These are phyloP conservation scores for Calephelis nemesis DNA, from an alignment of 1,140 invertebrate species.

Conservation along the genomic window DNA sequence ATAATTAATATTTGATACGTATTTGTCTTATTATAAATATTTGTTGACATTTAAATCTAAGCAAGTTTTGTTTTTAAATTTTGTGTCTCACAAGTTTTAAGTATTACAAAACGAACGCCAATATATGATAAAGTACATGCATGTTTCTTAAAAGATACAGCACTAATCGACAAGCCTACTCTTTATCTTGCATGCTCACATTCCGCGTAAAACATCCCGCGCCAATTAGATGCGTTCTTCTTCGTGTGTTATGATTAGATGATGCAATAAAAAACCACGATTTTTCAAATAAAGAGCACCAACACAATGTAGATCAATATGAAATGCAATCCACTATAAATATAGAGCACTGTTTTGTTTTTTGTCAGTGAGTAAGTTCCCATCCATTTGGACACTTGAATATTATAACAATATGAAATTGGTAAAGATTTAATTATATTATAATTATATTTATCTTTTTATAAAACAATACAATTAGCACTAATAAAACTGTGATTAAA, in stretches of 20 bases:
- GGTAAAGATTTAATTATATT: slow-evolving; percentile 40
- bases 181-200: neutral
- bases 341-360: slow-evolving; percentile 50
- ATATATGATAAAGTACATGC: no score
- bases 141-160: no score
- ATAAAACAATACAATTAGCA: neutral
- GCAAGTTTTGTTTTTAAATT: no score
- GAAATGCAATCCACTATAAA: slow-evolving; percentile 56
- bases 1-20: no score
- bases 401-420: slow-evolving; percentile 56
- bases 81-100: no score
- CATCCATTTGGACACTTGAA: slow-evolving; percentile 39
- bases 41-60: no score
- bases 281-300: slow-evolving; percentile 45
- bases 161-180: no score
- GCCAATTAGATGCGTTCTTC: slow-evolving; percentile 56
- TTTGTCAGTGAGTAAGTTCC: slow-evolving; percentile 49
- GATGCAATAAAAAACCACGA: slow-evolving; percentile 55
- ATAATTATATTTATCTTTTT: neutral
- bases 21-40: no score
- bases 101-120: no score
- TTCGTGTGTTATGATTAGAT: slow-evolving; percentile 48
- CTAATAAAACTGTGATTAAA: neutral
- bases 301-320: slow-evolving; percentile 61
- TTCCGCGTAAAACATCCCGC: slow-evolving; percentile 45